These are phyloP conservation scores for Pandemis cinnamomeana DNA, from an alignment of 2,888 invertebrate genomes.

Conservation along the genomic window DNA sequence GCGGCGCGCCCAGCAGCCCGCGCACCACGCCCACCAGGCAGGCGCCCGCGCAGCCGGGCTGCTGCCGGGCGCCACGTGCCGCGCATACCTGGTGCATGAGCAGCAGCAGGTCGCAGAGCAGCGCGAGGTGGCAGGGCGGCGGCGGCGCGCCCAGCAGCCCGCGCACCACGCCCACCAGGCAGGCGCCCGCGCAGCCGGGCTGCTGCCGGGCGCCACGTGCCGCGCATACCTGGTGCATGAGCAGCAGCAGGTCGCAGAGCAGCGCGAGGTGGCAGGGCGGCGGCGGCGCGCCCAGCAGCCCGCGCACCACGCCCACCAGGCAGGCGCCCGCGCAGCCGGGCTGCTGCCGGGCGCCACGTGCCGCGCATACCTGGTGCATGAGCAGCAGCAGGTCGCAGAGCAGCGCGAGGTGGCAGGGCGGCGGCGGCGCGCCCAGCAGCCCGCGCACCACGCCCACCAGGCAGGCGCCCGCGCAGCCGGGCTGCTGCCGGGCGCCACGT, in stretches of 20 bases:
- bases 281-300: no score
- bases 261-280: no score
- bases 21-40: slow-evolving; percentile 86
- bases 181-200: no score
- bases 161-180: slow-evolving; percentile 78
- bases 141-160: slow-evolving; percentile 86
- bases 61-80: no score
- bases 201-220: no score
- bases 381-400: slow-evolving; percentile 88
- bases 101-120: slow-evolving; percentile 88
- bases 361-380: slow-evolving; percentile 84
- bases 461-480: no score
- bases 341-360: no score
- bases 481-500: no score
- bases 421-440: slow-evolving; percentile 85
- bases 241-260: no score
- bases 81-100: slow-evolving; percentile 86
- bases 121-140: slow-evolving; percentile 85
- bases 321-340: no score
- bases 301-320: no score
- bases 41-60: slow-evolving; percentile 73
- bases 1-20: slow-evolving; percentile 85
- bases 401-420: slow-evolving; percentile 86
- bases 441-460: slow-evolving; percentile 82
- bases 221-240: no score